Percentiles rank a stretch among this genome's conserved stretches.
These are phyloP conservation scores for Cephus sareptanus DNA, from an alignment of 2,888 invertebrate genomes.

Conservation along the genomic window DNA sequence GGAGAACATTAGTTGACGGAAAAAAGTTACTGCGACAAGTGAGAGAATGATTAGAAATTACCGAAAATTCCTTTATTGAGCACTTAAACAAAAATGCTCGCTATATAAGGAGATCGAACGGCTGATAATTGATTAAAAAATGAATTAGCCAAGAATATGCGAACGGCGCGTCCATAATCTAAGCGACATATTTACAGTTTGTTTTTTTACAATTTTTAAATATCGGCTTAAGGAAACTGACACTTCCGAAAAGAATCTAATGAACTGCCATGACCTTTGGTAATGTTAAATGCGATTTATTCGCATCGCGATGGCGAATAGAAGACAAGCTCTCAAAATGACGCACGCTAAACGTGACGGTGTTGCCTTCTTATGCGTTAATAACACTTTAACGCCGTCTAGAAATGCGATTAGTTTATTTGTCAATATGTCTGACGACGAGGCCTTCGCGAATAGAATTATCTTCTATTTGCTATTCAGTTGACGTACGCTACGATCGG, in stretches of 20 bases:
- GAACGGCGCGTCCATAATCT: not conserved
- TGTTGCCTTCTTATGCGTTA: not conserved
- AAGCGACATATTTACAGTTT: not conserved
- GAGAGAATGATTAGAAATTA: not conserved
- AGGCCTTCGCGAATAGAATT: not conserved
- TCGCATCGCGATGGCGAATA: not conserved
- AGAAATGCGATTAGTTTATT: not conserved
- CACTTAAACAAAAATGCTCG: conserved; percentile 10
- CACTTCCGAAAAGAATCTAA: conserved; percentile 3
- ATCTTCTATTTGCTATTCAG: not conserved
- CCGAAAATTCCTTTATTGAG: conserved; percentile 5
- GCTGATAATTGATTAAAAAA: not conserved
- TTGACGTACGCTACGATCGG: not conserved
- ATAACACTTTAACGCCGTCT: not conserved
- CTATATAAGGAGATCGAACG: not conserved
- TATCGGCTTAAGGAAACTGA: not conserved
- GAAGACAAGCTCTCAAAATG: not conserved
- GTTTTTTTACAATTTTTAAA: not conserved
- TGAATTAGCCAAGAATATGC: not conserved
- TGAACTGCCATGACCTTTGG: conserved; percentile 60
- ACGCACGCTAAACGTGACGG: not conserved
- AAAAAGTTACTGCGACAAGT: not conserved
- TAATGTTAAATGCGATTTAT: conserved; percentile 34
- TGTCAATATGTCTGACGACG: not conserved
- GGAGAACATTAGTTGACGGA: conserved; percentile 12